phyloP scores from a whole-genome alignment of 2,888 invertebrate species.

The Drosophila nigricruria region DNA sequence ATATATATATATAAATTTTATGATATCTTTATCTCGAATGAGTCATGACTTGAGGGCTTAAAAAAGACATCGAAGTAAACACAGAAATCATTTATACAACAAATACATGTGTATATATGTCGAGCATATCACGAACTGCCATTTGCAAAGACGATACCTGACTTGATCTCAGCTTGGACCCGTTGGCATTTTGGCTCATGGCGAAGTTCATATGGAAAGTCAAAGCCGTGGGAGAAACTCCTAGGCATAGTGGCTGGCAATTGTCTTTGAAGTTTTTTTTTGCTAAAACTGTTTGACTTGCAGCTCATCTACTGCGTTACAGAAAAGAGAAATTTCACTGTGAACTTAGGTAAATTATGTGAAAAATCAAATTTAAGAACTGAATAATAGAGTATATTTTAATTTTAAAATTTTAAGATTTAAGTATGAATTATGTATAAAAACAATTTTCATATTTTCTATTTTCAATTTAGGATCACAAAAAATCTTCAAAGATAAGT shows the following conservation, averaged over 20 bases:
- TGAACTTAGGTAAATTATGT: no score
- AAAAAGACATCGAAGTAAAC: constrained; percentile 1
- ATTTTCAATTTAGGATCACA: no score
- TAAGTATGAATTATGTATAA: neutral
- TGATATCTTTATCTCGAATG: constrained; percentile 37
- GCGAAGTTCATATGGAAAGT: neutral
- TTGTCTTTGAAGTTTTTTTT: neutral
- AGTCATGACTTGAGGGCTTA: constrained; percentile 39
- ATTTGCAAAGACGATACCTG: constrained; percentile 11
- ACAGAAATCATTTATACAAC: neutral
- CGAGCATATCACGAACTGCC: constrained; percentile 28
- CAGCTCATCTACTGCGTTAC: no score
- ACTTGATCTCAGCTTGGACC: constrained; percentile 21
- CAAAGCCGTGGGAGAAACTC: constrained; percentile 27
- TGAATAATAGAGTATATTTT: no score
- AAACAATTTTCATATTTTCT: no score
- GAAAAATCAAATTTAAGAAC: no score
- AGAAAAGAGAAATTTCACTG: constrained; percentile 3
- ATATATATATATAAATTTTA: constrained; percentile 27
- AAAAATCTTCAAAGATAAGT: no score
- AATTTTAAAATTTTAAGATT: no score
- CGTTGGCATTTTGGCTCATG: constrained; percentile 13
- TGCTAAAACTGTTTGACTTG: no score
- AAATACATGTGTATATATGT: neutral
- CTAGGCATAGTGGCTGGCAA: neutral